phyloP scores from a whole-genome alignment of 2,797 vertebrate genomes.

The Myoxocephalus aenaeus region DNA sequence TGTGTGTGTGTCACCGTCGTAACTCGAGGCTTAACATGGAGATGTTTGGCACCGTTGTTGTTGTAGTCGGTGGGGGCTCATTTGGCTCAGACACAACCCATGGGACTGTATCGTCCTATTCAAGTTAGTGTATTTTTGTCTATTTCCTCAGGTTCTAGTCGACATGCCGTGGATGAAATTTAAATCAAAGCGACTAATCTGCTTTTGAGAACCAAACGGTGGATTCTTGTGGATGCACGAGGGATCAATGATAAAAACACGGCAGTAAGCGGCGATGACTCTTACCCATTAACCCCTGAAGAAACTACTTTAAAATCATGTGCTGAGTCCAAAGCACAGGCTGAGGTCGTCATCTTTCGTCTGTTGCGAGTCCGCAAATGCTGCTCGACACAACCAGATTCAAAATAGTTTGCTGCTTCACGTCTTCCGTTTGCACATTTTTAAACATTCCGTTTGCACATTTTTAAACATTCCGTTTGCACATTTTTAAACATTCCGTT shows the following conservation, averaged over 20 bases:
- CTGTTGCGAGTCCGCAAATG: background rate
- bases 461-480: no score
- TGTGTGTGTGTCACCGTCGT: background rate
- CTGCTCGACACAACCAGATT: background rate
- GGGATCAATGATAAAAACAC: slow-evolving; percentile 26
- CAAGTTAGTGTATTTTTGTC: background rate
- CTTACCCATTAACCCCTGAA: background rate
- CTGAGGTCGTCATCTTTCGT: background rate
- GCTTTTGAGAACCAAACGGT: background rate
- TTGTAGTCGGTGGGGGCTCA: slow-evolving; percentile 21
- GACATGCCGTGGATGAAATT: background rate
- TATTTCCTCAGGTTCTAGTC: slow-evolving; percentile 5
- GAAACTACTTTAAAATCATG: background rate
- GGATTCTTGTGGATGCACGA: background rate
- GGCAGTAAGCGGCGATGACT: slow-evolving; percentile 7
- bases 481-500: background rate
- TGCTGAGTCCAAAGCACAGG: background rate
- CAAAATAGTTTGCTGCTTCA: background rate
- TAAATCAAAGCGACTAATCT: background rate
- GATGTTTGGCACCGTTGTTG: slow-evolving; percentile 30
- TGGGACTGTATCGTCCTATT: slow-evolving; percentile 11
- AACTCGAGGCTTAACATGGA: background rate
- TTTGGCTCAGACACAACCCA: slow-evolving; percentile 13
- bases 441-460: background rate
- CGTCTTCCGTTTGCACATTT: background rate